Evolutionary conservation across 2,113 vertebrate species (phyloP).

Genomic region (Nothobranchius kuhntae): DNA sequence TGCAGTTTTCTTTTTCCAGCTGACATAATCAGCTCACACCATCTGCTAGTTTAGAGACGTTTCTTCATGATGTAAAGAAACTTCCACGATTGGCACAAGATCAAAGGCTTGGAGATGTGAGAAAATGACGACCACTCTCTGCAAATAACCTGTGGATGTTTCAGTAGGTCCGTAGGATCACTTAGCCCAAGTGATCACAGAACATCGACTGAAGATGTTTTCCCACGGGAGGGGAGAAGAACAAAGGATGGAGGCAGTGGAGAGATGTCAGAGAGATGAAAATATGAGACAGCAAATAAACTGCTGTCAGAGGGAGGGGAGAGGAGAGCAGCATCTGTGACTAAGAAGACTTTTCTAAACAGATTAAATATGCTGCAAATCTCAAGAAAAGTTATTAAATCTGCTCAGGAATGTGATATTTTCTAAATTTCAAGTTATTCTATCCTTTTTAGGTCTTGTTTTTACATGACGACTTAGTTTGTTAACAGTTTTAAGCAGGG

Average conservation of each 20-base stretch:
- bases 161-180: constrained; percentile 2
- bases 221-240: constrained; percentile 8
- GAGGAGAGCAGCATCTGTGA: neutral
- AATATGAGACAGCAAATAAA: neutral
- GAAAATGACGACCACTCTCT: neutral
- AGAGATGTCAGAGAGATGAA: neutral
- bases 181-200: constrained; percentile 37
- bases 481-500: no score
- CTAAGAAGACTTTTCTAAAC: neutral
- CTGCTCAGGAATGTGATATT: no score
- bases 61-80: constrained; percentile 21
- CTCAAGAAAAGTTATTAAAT: no score
- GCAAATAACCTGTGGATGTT: constrained; percentile 27
- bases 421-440: no score
- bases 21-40: constrained; percentile 20
- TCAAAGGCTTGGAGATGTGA: constrained; percentile 24
- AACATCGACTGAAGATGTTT: constrained; percentile 19
- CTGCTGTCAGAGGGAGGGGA: neutral
- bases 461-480: no score
- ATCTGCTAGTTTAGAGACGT: neutral
- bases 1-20: neutral
- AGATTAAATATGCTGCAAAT: neutral
- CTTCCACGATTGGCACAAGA: constrained; percentile 18
- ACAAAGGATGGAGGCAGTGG: neutral
- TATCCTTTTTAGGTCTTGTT: no score